Conservation (phyloP, 2,888 invertebrate genomes). For the Pemphredon lugubris region DNA sequence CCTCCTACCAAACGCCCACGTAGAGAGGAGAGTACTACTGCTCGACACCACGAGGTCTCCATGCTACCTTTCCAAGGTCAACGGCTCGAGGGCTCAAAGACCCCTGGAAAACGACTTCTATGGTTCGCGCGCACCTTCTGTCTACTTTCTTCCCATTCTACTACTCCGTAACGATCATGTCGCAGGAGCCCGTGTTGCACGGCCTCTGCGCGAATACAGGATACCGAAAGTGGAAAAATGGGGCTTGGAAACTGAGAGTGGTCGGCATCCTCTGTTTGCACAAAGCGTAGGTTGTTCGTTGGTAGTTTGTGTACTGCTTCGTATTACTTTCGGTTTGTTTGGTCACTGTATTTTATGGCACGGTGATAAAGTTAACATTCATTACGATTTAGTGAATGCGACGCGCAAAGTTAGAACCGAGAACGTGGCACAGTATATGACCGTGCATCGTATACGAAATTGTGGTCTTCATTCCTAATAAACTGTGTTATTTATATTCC, state of each 20-base stretch:
- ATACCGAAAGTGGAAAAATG: not conserved
- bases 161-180: slow-evolving; percentile 1
- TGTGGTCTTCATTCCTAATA: no score
- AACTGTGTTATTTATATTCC: no score
- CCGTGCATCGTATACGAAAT: no score
- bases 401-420: no score
- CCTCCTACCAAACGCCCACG: slow-evolving; percentile 59
- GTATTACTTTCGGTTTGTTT: no score
- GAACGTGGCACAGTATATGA: no score
- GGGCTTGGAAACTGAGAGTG: not conserved
- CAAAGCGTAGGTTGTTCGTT: no score
- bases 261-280: not conserved
- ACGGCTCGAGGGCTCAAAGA: slow-evolving; percentile 66
- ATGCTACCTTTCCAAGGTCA: slow-evolving; percentile 70
- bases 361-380: no score
- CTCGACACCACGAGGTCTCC: slow-evolving; percentile 66
- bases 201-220: not conserved
- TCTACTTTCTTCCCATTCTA: slow-evolving; percentile 21
- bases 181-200: not conserved
- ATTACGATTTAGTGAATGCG: no score
- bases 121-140: slow-evolving; percentile 20
- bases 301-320: not conserved
- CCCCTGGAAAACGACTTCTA: slow-evolving; percentile 60
- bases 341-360: no score
- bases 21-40: slow-evolving; percentile 56